phyloP scores from a whole-genome alignment of 2,888 invertebrate genomes.

The Drosophila tanythrix region DNA sequence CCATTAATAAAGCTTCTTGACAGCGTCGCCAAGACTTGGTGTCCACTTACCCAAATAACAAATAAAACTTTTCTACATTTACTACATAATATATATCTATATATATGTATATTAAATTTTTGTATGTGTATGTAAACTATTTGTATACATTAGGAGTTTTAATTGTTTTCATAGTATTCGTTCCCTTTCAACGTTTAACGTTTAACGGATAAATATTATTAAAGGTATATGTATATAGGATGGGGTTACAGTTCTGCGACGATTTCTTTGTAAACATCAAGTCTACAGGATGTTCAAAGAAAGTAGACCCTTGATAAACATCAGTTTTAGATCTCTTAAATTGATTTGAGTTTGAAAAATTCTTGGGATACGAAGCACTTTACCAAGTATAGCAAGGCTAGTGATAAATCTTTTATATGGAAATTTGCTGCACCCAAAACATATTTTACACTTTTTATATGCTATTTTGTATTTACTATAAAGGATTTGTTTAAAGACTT shows the following conservation, averaged over 20 bases:
- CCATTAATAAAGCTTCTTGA: slow-evolving; percentile 63
- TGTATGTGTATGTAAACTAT: slow-evolving; percentile 26
- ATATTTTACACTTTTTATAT: not conserved
- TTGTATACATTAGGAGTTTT: slow-evolving; percentile 41
- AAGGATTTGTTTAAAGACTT: not conserved
- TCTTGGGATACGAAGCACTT: slow-evolving; percentile 29
- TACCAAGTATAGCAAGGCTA: slow-evolving; percentile 10
- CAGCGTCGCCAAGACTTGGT: slow-evolving; percentile 26
- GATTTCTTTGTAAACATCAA: slow-evolving; percentile 38
- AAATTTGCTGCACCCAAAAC: not conserved
- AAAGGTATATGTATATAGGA: not conserved
- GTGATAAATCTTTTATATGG: slow-evolving; percentile 9
- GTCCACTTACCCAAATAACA: slow-evolving; percentile 50
- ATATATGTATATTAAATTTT: not conserved
- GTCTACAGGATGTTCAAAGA: slow-evolving; percentile 8
- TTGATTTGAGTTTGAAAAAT: slow-evolving; percentile 42
- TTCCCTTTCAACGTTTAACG: slow-evolving; percentile 16
- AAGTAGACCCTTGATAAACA: slow-evolving; percentile 49
- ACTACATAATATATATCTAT: slow-evolving; percentile 13
- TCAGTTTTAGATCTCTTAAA: slow-evolving; percentile 52
- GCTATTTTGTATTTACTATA: not conserved
- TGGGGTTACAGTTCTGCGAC: slow-evolving; percentile 42
- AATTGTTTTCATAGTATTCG: slow-evolving; percentile 47
- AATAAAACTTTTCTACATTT: slow-evolving; percentile 44
- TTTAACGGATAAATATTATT: not conserved